Base-by-base conservation (phyloP, 2,888 invertebrate species). In the Aradus depressus region DNA sequence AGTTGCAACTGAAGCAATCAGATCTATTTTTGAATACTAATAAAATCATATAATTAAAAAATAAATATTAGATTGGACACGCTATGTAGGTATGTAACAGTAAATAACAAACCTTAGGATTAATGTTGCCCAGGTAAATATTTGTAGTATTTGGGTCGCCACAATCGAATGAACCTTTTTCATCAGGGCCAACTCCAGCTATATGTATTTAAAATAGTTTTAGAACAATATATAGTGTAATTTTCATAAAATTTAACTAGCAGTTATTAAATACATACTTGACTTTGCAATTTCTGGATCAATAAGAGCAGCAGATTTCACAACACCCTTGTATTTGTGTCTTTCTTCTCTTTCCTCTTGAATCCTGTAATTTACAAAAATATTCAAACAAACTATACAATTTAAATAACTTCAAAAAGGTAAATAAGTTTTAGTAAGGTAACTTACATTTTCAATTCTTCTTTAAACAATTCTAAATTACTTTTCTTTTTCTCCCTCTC, bases 101-200 rank as follows among this genome's bases (percentile, higher is more conserved):
- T n/a, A n/a, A n/a, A n/a, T 44, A 21, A 19, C 31, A 38, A 31
- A 92, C 93, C 77, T 93, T 93, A 39, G 95, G 95, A 68, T 91
- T 95, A 26, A 99, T 76, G 69, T 97, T 98, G 52, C 96, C 96
- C 48, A 99, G 75, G 68, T 98, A 99, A 31, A 98, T 75, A 70
- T 98, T 98, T 43, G 98, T 99, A 1, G 97, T 97, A 62, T 87
- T 91, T 26, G 96, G 93, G 73, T 99, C 97, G 0, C 91, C 93
- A 53, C 86, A 87, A 69, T 95, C 93, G 66, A 88, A 91, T 1
- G 91, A 91, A 21, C 91, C 91, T 50, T 56, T 54, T 18, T 52
- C 58, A 21, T 58, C 54, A 18, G 42, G 51, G 16, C 23, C n/a
- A n/a, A 54, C 35, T 34, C 51, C 54, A 35, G 45, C 26, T 42